Conservation (phyloP, 92 coral and sea anemone species). For the Montipora capitata region DNA sequence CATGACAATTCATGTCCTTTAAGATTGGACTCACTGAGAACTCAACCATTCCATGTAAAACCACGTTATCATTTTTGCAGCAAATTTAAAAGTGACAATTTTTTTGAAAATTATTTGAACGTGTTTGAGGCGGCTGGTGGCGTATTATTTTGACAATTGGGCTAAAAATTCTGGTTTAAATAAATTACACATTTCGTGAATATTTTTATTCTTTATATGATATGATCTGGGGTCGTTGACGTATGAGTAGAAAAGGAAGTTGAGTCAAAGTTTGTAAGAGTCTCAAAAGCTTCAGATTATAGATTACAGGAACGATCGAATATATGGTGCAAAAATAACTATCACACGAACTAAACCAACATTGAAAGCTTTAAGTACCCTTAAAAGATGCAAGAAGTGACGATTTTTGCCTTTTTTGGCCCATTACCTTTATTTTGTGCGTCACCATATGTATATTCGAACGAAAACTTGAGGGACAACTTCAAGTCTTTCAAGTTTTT, state of each 20-base stretch:
- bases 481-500: too few species aligned
- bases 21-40: neutral
- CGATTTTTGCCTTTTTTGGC: neutral
- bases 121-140: neutral
- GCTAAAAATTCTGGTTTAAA: neutral
- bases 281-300: neutral
- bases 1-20: neutral
- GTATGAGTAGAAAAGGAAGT: neutral
- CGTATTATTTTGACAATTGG: neutral
- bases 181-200: neutral
- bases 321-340: neutral
- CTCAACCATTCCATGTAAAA: neutral
- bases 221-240: neutral
- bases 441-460: too few species aligned
- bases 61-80: neutral
- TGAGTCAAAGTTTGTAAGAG: neutral
- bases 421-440: too few species aligned
- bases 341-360: neutral
- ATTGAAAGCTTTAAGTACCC: neutral
- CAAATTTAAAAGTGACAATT: neutral
- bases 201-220: neutral
- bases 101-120: neutral
- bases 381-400: neutral
- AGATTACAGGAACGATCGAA: neutral
- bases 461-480: too few species aligned